A percentile compares a stretch with the other conserved stretches of the same genome.
Conservation (phyloP, 2,113 vertebrate species). For the Delphinus delphis region DNA sequence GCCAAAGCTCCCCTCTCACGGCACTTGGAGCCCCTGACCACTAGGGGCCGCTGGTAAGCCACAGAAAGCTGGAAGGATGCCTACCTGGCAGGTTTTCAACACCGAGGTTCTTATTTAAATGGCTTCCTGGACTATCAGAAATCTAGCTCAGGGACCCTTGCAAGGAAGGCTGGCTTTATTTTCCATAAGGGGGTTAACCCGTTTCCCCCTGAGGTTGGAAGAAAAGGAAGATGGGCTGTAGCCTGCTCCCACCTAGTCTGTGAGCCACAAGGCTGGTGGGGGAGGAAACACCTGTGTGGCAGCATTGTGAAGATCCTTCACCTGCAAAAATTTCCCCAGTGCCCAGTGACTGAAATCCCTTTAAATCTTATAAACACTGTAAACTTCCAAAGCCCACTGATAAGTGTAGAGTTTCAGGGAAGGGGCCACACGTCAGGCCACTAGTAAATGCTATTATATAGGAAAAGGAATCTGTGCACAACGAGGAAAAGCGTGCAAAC, state of each 20-base stretch:
- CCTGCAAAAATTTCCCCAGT: neutral
- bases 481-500: neutral
- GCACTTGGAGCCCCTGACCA: conserved; percentile 49
- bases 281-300: neutral
- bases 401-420: neutral
- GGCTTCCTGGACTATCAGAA: neutral
- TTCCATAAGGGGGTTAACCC: neutral
- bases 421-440: neutral
- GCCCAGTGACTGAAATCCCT: neutral
- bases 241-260: neutral
- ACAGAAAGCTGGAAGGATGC: neutral
- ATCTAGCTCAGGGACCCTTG: neutral
- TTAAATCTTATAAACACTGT: neutral
- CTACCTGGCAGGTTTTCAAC: neutral
- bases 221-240: neutral
- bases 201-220: neutral
- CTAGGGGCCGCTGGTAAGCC: conserved; percentile 80
- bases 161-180: neutral
- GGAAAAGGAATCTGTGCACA: neutral
- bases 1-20: no score
- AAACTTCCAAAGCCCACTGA: neutral
- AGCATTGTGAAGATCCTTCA: neutral
- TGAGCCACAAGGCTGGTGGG: neutral
- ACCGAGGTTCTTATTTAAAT: neutral
- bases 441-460: neutral